Evolutionary conservation across 2,797 vertebrate species (phyloP).

Genomic region (Crenichthys baileyi): DNA sequence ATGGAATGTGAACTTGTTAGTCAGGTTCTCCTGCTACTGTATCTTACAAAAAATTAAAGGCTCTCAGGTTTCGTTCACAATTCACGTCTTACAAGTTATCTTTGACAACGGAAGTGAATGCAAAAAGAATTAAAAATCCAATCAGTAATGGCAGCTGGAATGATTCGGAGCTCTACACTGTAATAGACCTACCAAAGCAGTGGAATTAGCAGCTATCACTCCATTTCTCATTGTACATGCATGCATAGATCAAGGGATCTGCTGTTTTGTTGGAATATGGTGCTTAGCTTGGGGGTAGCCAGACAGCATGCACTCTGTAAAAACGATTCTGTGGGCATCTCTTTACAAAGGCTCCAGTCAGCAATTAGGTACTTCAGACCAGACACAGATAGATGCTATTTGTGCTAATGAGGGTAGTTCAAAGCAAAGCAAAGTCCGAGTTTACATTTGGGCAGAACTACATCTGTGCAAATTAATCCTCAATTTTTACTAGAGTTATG

Average conservation of each 20-base stretch:
- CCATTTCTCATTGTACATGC: constrained; percentile 19
- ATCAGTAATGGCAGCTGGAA: constrained; percentile 12
- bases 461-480: constrained; percentile 18
- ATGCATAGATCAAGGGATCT: constrained; percentile 31
- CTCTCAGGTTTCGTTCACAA: not conserved
- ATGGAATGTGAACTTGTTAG: not conserved
- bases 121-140: not conserved
- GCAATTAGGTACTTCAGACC: constrained; percentile 60
- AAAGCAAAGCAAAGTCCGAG: constrained; percentile 33
- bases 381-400: constrained; percentile 67
- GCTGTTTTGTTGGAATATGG: constrained; percentile 25
- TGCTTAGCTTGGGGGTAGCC: constrained; percentile 33
- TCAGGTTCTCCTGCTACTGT: not conserved
- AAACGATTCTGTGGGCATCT: constrained; percentile 52
- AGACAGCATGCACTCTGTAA: constrained; percentile 52
- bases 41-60: not conserved
- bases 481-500: not conserved
- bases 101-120: not conserved
- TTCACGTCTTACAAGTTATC: not conserved
- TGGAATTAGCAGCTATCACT: constrained; percentile 42
- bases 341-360: constrained; percentile 68
- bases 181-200: constrained; percentile 18
- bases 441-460: constrained; percentile 44
- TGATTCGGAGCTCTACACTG: not conserved
- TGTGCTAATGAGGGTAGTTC: constrained; percentile 52